These are phyloP conservation scores for Heliconius sara DNA, from an alignment of 2,888 invertebrate genomes.

Conservation along the genomic window DNA sequence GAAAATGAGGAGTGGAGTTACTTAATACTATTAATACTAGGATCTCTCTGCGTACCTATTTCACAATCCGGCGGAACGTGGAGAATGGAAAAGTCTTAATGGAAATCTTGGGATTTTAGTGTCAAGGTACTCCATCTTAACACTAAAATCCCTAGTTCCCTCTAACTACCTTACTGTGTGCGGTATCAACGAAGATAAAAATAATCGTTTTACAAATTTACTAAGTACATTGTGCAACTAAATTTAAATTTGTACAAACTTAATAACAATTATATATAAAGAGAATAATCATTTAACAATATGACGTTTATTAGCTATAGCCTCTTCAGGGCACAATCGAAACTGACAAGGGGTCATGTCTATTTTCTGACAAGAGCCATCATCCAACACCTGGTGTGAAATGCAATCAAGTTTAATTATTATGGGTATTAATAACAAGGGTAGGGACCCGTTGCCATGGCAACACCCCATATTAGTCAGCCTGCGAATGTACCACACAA, in stretches of 20 bases:
- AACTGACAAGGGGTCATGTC: conserved; percentile 54
- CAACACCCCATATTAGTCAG: conserved; percentile 75
- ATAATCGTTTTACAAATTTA: background rate
- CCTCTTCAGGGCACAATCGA: conserved; percentile 50
- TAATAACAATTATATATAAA: background rate
- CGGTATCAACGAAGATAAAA: background rate
- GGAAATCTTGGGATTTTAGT: background rate
- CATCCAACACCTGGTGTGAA: conserved; percentile 83
- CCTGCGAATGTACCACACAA: conserved; percentile 71
- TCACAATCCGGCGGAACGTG: too few species aligned
- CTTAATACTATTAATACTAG: too few species aligned
- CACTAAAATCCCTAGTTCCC: background rate
- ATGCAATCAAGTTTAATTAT: conserved; percentile 84
- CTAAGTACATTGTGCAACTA: background rate
- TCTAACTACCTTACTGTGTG: too few species aligned
- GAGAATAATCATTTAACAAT: conserved; percentile 1
- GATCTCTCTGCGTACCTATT: too few species aligned
- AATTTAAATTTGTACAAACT: background rate
- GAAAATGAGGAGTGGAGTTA: too few species aligned
- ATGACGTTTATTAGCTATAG: conserved; percentile 41
- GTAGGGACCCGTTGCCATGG: conserved; percentile 77
- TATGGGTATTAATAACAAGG: conserved; percentile 84
- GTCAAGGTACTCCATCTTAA: background rate
- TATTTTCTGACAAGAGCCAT: conserved; percentile 71
- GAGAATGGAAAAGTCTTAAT: too few species aligned